These are phyloP conservation scores for Nilaparvata lugens DNA, from an alignment of 1,140 invertebrate species.

Conservation along the genomic window DNA sequence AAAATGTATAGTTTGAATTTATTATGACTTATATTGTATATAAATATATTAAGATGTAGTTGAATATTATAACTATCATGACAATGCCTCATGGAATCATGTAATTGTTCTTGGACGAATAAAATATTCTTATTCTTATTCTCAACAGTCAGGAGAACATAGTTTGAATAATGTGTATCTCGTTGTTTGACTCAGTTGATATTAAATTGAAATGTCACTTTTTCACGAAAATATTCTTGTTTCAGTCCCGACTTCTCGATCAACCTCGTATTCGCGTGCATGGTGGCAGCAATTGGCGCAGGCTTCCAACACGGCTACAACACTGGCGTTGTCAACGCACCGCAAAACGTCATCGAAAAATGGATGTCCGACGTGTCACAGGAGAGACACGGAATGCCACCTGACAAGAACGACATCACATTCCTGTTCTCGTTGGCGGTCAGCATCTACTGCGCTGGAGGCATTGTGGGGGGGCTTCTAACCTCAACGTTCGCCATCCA, in stretches of 20 bases:
- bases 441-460: constrained; percentile 81
- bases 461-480: constrained; percentile 77
- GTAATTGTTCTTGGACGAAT: no score
- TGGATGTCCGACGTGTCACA: constrained; percentile 44
- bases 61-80: no score
- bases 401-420: constrained; percentile 39
- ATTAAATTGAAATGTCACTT: no score
- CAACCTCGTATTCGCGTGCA: constrained; percentile 60
- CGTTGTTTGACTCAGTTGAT: no score
- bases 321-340: constrained; percentile 81
- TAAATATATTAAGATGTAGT: no score
- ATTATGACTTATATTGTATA: no score
- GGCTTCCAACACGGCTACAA: constrained; percentile 92
- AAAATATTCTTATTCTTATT: no score
- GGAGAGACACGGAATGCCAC: constrained; percentile 38
- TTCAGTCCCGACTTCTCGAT: neutral
- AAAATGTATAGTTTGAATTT: no score
- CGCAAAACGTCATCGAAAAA: constrained; percentile 53
- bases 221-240: no score
- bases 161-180: no score
- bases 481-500: constrained; percentile 64
- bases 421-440: constrained; percentile 69
- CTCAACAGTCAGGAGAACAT: no score
- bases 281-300: constrained; percentile 70
- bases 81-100: no score